Evolutionary conservation across 2,797 vertebrate species (phyloP).

Genomic region (Peromyscus melanophrys): DNA sequence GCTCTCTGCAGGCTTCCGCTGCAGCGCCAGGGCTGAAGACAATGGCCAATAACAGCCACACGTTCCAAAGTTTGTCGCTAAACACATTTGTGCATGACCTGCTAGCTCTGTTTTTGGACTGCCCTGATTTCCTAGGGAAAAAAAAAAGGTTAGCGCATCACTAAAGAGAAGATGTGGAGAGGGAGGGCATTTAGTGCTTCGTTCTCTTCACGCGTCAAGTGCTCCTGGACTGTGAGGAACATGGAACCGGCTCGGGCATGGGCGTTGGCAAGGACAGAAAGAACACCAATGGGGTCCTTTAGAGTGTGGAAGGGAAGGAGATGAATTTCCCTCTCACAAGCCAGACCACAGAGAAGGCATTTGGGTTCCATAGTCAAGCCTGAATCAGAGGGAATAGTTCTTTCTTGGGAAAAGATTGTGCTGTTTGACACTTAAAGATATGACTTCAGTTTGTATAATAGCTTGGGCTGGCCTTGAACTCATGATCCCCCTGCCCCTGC

Average conservation of each 20-base stretch:
- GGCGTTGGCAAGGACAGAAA: background rate
- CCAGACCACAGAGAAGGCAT: background rate
- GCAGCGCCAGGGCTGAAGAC: background rate
- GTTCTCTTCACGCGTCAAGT: background rate
- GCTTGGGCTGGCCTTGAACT: background rate
- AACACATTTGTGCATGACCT: background rate
- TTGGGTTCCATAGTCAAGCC: background rate
- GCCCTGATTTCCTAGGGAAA: background rate
- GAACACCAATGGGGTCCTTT: background rate
- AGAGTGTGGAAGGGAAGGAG: background rate
- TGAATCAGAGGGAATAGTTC: background rate
- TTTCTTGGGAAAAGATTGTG: background rate
- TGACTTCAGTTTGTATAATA: background rate
- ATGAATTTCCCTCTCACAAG: background rate
- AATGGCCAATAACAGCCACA: background rate
- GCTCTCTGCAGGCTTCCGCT: constrained; percentile 65
- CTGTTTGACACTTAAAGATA: background rate
- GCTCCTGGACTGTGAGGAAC: background rate
- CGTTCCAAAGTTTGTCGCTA: background rate
- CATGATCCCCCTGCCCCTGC: background rate
- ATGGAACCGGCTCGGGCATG: background rate
- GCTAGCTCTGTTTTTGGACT: background rate
- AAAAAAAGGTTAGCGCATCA: constrained; percentile 1
- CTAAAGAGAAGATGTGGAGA: background rate
- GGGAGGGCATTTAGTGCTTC: background rate